These are phyloP conservation scores for Cinclus mexicanus DNA, from an alignment of 2,113 vertebrate genomes.

Conservation along the genomic window DNA sequence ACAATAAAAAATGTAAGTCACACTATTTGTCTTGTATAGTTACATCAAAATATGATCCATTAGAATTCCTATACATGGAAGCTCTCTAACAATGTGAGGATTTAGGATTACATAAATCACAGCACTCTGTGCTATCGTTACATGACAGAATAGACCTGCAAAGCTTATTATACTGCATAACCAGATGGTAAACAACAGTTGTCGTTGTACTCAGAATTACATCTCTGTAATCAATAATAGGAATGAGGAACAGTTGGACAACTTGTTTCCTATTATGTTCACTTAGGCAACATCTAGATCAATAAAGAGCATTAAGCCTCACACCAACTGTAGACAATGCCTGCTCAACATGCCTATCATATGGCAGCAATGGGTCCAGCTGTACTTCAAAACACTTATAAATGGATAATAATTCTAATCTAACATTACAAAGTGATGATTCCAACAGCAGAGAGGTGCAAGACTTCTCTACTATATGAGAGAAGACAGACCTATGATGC, in stretches of 20 bases:
- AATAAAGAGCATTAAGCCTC: slow-evolving; percentile 74
- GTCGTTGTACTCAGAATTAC: slow-evolving; percentile 68
- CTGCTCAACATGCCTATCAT: slow-evolving; percentile 57
- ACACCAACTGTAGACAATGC: slow-evolving; percentile 59
- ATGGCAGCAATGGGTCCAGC: slow-evolving; percentile 45
- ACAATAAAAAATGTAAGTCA: neutral
- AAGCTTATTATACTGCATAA: slow-evolving; percentile 69
- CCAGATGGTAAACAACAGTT: slow-evolving; percentile 75
- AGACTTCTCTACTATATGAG: neutral
- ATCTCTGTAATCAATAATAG: slow-evolving; percentile 74
- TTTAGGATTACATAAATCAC: slow-evolving; percentile 60
- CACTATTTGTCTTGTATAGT: neutral
- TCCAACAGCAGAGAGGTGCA: neutral
- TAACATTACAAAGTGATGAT: slow-evolving; percentile 12
- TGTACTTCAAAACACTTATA: slow-evolving; percentile 47
- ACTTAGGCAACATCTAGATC: slow-evolving; percentile 74
- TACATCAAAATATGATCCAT: slow-evolving; percentile 18
- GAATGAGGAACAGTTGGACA: slow-evolving; percentile 74
- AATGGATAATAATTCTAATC: slow-evolving; percentile 46
- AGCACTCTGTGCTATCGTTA: slow-evolving; percentile 14
- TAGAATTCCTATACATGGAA: slow-evolving; percentile 30
- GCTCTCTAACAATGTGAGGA: slow-evolving; percentile 2
- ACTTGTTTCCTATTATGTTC: slow-evolving; percentile 76
- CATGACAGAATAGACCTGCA: slow-evolving; percentile 57
- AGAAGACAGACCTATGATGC: neutral